Base-by-base conservation (phyloP, 1,140 invertebrate species). In the Zaprionus ornatus region DNA sequence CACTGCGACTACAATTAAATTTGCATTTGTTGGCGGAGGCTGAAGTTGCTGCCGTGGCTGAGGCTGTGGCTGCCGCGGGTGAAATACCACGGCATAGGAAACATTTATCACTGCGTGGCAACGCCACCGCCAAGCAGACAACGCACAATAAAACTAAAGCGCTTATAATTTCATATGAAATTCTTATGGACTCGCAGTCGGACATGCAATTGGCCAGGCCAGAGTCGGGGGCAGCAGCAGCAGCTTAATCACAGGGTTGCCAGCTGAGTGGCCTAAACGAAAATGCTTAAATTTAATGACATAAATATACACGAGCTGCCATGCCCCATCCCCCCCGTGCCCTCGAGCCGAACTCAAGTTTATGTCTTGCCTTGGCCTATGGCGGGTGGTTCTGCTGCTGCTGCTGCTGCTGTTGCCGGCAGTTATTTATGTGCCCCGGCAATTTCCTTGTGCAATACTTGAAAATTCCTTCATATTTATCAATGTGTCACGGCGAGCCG, bases 211-310 rank as follows among this genome's bases (percentile, higher is more conserved):
- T 88, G 85, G 81, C 85, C 83, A 80, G 74, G 72, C 7, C n/a
- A 45, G 40, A 17, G n/a, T 45, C 40, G 40, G 40, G 77, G 75
- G 80, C 73, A 66, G 56, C 60, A 52, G 65, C 70, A 82, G 76
- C 78, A 80, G 87, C 68, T 85, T 91, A 91, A 91, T 91, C 82
- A 91, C 82, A 91, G 90, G 90, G 79, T 91, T 84, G 79, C 79
- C 83, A 80, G 83, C 86, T 82, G 81, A 91, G 90, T 92, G 86
- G 91, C 80, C 91, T 92, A 92, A 92, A 92, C 91, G 91, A 92
- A 92, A 92, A 91, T 91, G 91, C 91, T 92, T 92, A 92, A 92
- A 91, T 91, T 92, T 92, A 92, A 92, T 92, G 90, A 91, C 86
- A 92, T 92, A 92, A 92, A 90, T 90, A 90, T 90, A 90, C 76